These are phyloP conservation scores for Melanotus villosus DNA, from an alignment of 2,888 invertebrate genomes.

Conservation along the genomic window DNA sequence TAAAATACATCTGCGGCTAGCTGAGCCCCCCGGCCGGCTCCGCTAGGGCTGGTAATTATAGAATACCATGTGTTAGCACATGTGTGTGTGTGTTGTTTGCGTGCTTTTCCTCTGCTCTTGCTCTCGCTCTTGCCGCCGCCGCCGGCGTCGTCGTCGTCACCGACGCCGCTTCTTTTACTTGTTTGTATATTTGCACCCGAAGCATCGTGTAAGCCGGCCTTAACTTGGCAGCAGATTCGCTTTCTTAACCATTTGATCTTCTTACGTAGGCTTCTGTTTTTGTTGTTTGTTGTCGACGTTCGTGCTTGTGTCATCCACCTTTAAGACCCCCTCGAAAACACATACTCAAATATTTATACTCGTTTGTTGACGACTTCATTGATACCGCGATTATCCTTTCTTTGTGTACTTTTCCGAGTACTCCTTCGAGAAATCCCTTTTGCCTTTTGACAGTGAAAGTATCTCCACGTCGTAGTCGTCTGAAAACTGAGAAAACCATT, in stretches of 20 bases:
- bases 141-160: constrained; percentile 19
- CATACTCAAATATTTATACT: background rate
- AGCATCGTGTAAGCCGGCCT: constrained; percentile 19
- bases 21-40: constrained; percentile 56
- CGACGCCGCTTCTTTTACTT: background rate
- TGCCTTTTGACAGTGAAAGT: too few relatives aligned
- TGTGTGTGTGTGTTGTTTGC: too few relatives aligned
- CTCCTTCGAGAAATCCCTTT: too few relatives aligned
- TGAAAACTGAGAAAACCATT: too few relatives aligned
- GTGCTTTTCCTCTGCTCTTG: too few relatives aligned
- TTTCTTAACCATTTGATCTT: constrained; percentile 34
- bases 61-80: constrained; percentile 53
- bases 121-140: too few relatives aligned
- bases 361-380: background rate
- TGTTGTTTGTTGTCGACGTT: constrained; percentile 44
- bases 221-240: constrained; percentile 38
- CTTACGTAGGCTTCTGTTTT: constrained; percentile 46
- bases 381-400: too few relatives aligned
- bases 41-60: constrained; percentile 55
- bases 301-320: constrained; percentile 38
- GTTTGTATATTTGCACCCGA: background rate
- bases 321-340: background rate
- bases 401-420: too few relatives aligned
- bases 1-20: constrained; percentile 77
- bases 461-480: too few relatives aligned